Evolutionary conservation across 2,113 vertebrate genomes (phyloP).

Genomic region (Hydropotes inermis): DNA sequence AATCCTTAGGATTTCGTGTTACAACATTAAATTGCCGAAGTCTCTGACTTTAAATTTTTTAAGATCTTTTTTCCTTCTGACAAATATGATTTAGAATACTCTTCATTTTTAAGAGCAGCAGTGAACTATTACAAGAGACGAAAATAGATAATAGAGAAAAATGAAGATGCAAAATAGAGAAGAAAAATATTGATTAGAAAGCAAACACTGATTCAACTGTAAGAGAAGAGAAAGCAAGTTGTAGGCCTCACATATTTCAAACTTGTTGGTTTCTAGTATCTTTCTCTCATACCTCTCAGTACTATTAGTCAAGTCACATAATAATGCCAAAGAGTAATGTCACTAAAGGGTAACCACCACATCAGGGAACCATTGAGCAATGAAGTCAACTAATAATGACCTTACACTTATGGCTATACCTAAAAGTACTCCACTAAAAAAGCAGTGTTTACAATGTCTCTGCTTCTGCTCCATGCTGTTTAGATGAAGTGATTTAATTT

Average conservation of each 20-base stretch:
- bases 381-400: background rate
- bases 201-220: background rate
- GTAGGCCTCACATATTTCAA: background rate
- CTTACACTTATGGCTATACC: background rate
- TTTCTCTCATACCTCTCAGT: slow-evolving; percentile 7
- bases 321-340: background rate
- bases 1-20: background rate
- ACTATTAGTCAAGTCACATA: background rate
- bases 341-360: background rate
- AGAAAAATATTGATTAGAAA: background rate
- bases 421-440: background rate
- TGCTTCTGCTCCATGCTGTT: background rate
- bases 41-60: slow-evolving; percentile 28
- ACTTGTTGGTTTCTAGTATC: background rate
- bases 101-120: slow-evolving; percentile 4
- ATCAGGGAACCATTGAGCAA: background rate
- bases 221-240: background rate
- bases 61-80: background rate
- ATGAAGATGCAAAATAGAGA: background rate
- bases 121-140: background rate
- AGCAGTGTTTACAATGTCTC: background rate
- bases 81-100: slow-evolving; percentile 32
- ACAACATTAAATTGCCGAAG: background rate
- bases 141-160: background rate
- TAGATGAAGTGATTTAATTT: slow-evolving; percentile 12